Percentiles rank a stretch among this genome's conserved stretches.
Conservation (phyloP, 2,888 invertebrate species). For the Amblyjoppa proteus region DNA sequence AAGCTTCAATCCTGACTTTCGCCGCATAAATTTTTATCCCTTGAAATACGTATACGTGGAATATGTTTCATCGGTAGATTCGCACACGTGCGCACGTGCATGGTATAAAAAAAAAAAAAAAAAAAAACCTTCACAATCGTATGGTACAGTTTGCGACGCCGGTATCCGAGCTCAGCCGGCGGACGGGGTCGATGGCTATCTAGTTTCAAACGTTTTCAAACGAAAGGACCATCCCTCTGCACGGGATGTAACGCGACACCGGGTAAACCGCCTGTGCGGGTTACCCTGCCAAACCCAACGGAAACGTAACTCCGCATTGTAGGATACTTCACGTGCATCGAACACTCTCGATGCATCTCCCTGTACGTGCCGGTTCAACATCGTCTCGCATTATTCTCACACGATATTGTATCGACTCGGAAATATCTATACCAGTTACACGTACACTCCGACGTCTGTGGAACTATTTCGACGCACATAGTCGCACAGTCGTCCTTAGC, state of each 20-base stretch:
- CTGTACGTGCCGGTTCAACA: neutral
- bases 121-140: conserved; percentile 26
- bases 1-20: neutral
- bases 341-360: conserved; percentile 15
- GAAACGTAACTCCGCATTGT: conserved; percentile 11
- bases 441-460: neutral
- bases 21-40: neutral
- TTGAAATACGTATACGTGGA: neutral
- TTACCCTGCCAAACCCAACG: neutral
- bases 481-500: neutral
- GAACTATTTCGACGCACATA: neutral
- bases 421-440: neutral
- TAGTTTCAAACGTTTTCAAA: conserved; percentile 46
- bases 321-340: neutral
- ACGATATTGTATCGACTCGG: neutral
- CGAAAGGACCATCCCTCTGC: conserved; percentile 19
- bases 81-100: neutral
- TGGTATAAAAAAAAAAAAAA: neutral
- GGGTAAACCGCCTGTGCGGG: conserved; percentile 2
- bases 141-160: neutral
- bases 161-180: neutral
- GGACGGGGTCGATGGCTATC: conserved; percentile 49
- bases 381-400: neutral
- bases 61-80: neutral
- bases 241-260: conserved; percentile 37